phyloP scores from a whole-genome alignment of 1,140 invertebrate species.

The Hetaerina americana region DNA sequence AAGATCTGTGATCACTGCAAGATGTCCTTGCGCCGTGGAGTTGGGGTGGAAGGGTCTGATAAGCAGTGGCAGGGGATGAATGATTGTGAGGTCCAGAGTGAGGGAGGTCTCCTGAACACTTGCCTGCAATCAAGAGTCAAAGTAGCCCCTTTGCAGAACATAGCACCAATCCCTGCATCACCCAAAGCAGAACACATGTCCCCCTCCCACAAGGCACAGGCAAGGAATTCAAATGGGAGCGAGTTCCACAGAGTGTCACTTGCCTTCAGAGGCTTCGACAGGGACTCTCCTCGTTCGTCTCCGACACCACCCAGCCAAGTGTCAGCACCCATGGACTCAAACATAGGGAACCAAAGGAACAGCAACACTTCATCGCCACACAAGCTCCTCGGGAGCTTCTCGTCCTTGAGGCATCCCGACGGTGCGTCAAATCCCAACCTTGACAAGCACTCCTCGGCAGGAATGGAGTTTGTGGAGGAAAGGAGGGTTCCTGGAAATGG shows the following conservation, averaged over 20 bases:
- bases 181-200: neutral
- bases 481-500: conserved; percentile 50
- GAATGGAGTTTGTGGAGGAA: conserved; percentile 13
- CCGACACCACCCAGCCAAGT: neutral
- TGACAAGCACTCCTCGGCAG: conserved; percentile 44
- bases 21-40: conserved; percentile 31
- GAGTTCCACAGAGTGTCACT: neutral
- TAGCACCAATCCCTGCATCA: neutral
- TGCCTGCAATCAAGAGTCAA: neutral
- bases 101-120: neutral
- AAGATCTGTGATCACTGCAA: conserved; percentile 65
- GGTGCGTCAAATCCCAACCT: conserved; percentile 84
- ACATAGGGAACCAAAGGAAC: neutral
- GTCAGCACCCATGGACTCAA: neutral
- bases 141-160: neutral
- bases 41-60: neutral
- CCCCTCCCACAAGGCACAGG: neutral
- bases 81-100: neutral
- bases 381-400: conserved; percentile 40
- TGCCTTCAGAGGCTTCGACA: neutral
- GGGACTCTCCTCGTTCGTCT: neutral
- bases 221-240: neutral
- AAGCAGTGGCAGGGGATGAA: neutral
- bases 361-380: neutral
- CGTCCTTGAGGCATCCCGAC: conserved; percentile 69